Conservation (phyloP, 2,113 vertebrate species). For the Lophotis ruficrista region DNA sequence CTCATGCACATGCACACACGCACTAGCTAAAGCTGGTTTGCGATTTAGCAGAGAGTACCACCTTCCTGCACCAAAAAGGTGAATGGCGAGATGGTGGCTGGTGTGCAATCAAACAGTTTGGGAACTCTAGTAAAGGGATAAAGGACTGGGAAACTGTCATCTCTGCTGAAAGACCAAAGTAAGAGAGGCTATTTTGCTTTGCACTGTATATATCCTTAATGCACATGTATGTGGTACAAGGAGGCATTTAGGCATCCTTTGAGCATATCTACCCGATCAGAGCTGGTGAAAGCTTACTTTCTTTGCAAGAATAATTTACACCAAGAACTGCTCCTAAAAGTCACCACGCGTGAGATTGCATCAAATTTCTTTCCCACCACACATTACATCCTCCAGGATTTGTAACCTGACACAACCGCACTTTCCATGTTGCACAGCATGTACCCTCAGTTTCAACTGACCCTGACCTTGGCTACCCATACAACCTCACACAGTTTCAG, state of each 20-base stretch:
- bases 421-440: neutral
- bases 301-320: neutral
- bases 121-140: neutral
- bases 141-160: neutral
- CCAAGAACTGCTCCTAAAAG: neutral
- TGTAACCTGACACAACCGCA: neutral
- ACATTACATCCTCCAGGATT: rapidly evolving
- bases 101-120: neutral
- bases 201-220: neutral
- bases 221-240: no score
- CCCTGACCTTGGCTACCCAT: neutral
- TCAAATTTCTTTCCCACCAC: neutral
- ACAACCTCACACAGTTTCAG: neutral
- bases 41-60: rapidly evolving
- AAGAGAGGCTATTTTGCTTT: neutral
- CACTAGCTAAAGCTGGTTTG: neutral
- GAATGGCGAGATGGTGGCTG: neutral
- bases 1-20: rapidly evolving
- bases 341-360: neutral
- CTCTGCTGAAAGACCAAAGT: neutral
- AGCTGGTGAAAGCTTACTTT: neutral
- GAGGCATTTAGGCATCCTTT: neutral
- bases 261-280: neutral
- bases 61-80: neutral
- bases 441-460: neutral